Conservation (phyloP, 2,888 invertebrate species). For the Stenolophus ochropezus region DNA sequence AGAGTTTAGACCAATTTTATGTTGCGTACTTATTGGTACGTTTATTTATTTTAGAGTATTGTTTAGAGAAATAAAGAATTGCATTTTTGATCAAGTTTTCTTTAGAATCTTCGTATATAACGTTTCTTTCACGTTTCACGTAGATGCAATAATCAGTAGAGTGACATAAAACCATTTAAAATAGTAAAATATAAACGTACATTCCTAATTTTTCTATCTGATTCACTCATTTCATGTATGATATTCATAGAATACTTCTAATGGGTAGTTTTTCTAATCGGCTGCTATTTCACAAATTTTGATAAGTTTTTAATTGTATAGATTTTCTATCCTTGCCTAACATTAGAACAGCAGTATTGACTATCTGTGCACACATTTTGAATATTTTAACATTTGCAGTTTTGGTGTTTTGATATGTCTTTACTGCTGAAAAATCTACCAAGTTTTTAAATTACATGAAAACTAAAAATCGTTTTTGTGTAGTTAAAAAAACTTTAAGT, state of each 20-base stretch:
- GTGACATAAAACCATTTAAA: constrained; percentile 46
- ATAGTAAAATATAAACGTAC: constrained; percentile 35
- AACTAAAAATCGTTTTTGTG: too few species aligned
- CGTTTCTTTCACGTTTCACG: constrained; percentile 5
- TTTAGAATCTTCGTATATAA: background rate
- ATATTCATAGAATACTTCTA: constrained; percentile 19
- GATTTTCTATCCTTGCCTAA: constrained; percentile 50
- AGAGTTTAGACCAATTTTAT: constrained; percentile 34
- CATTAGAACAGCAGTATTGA: constrained; percentile 43
- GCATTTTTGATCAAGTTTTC: background rate
- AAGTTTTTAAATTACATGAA: too few species aligned
- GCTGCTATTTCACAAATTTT: constrained; percentile 55
- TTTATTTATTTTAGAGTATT: constrained; percentile 47
- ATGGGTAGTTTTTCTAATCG: constrained; percentile 55
- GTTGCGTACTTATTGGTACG: constrained; percentile 27
- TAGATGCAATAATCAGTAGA: constrained; percentile 56
- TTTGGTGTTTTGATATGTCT: constrained; percentile 47
- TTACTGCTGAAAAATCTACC: too few species aligned
- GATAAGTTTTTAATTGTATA: constrained; percentile 43
- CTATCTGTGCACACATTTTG: constrained; percentile 29
- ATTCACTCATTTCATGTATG: constrained; percentile 25
- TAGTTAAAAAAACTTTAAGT: background rate
- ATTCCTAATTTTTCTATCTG: constrained; percentile 37
- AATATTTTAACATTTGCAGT: constrained; percentile 34
- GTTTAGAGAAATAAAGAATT: constrained; percentile 20